Evolutionary conservation across 2,113 vertebrate species (phyloP), one percentile per base, ranked within the genome.

Genomic region (Boulengeromyrus knoepffleri): DNA sequence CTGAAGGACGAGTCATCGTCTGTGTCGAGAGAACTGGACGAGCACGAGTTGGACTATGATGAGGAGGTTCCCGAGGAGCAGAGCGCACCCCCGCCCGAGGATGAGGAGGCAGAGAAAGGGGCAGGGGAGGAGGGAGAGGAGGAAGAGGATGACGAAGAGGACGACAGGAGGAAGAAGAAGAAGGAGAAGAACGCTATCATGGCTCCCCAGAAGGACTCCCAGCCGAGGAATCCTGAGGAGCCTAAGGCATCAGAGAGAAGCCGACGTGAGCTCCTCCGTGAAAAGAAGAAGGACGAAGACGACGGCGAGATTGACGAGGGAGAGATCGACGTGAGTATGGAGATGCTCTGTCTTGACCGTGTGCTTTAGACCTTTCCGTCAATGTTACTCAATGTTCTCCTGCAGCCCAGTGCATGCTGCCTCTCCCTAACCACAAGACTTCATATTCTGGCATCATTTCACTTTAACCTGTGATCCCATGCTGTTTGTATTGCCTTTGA

Each of bases 261-360:
- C 0, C 94, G 95, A 9, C 95, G 94, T 92, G 97, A 98, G 88
- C 93, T 97, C 0, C 93, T 96, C 92, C 97, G 96, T 91, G 98
- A 99, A 91, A 98, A 97, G 92, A 99, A 96, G 93, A 99, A 98
- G 87, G 99, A 99, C 1, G 98, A 99, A 0, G 99, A 99, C 0
- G 98, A 99, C 5, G 99, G 98, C 47, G 99, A 99, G 90, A 98
- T 99, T 0, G 99, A 99, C 13, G 99, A 99, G 49, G 99, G 99
- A 89, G 99, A 99, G 92, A 99, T 99, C 27, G 98, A 99, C 17
- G 99, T 99, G 95, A 99, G 98, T 98, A 89, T 77, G 31, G 49
- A 49, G 50, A 39, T 27, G 50, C 10, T 31, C 46, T 1, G 5
- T 87, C 46, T 19, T 21, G 15, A 21, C 13, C 2, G 2, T 42